phyloP scores from a whole-genome alignment of 2,888 invertebrate species.

The Eristalis tenax region DNA sequence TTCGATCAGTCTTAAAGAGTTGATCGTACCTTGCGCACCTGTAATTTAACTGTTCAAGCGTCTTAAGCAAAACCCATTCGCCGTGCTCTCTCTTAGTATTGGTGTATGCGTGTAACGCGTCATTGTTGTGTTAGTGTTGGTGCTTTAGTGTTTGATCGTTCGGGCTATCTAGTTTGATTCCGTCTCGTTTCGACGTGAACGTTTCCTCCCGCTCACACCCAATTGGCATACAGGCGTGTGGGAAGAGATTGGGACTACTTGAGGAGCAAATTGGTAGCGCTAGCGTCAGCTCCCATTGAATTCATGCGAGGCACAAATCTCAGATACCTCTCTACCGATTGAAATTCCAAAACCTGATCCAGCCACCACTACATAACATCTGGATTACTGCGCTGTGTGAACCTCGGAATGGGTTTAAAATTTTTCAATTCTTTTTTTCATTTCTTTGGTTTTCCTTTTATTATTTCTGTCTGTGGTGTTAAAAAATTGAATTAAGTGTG shows the following conservation, averaged over 20 bases:
- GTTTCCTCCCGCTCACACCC: constrained; percentile 66
- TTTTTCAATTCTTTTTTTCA: constrained; percentile 1
- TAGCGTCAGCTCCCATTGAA: constrained; percentile 81
- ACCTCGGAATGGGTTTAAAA: constrained; percentile 59
- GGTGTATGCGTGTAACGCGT: constrained; percentile 39
- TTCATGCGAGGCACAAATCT: constrained; percentile 70
- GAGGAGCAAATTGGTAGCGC: constrained; percentile 82
- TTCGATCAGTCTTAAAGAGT: constrained; percentile 80
- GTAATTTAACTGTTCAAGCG: constrained; percentile 74
- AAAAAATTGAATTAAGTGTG: constrained; percentile 45
- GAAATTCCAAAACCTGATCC: constrained; percentile 72
- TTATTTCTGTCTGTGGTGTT: neutral
- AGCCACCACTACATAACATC: constrained; percentile 69
- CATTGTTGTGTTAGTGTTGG: neutral
- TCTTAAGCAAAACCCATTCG: constrained; percentile 36
- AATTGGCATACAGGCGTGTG: constrained; percentile 76
- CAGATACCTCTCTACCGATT: constrained; percentile 68
- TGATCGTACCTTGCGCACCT: constrained; percentile 81
- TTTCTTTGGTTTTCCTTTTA: neutral
- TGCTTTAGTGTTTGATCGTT: constrained; percentile 54
- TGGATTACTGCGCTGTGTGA: constrained; percentile 66
- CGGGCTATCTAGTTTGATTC: constrained; percentile 68
- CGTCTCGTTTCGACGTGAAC: constrained; percentile 57
- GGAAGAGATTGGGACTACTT: constrained; percentile 82
- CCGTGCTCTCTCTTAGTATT: constrained; percentile 31